These are phyloP conservation scores for Sitobion miscanthi DNA, from an alignment of 1,140 invertebrate genomes.

Conservation along the genomic window DNA sequence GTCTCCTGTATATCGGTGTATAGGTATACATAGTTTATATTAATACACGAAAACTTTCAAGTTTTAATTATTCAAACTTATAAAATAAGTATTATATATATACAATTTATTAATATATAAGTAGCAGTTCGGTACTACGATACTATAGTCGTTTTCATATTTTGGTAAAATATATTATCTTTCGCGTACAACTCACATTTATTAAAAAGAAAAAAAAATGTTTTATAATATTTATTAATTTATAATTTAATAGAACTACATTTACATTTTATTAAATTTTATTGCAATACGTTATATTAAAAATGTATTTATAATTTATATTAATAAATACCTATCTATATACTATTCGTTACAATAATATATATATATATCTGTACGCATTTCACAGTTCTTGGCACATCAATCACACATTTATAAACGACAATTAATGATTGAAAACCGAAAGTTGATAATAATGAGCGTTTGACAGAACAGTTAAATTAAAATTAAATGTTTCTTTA, in stretches of 20 bases:
- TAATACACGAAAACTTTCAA: background rate
- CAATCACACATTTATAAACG: background rate
- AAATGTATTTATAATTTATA: background rate
- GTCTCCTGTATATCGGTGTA: background rate
- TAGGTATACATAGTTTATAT: background rate
- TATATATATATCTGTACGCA: background rate
- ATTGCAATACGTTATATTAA: background rate
- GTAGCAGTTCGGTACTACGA: too few relatives aligned
- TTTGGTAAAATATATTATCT: background rate
- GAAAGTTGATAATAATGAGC: background rate
- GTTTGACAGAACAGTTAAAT: background rate
- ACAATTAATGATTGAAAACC: background rate
- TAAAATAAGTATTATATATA: background rate
- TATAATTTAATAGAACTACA: too few relatives aligned
- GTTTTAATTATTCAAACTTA: conserved; percentile 1
- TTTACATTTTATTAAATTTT: background rate
- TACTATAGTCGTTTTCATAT: background rate
- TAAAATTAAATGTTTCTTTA: background rate
- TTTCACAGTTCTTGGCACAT: background rate
- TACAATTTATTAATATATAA: background rate
- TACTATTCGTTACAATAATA: background rate
- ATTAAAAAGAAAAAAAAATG: background rate
- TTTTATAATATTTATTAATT: background rate
- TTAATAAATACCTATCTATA: background rate
- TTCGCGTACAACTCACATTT: background rate